phyloP scores from a whole-genome alignment of 2,797 vertebrate species.

The Sphenodon punctatus region DNA sequence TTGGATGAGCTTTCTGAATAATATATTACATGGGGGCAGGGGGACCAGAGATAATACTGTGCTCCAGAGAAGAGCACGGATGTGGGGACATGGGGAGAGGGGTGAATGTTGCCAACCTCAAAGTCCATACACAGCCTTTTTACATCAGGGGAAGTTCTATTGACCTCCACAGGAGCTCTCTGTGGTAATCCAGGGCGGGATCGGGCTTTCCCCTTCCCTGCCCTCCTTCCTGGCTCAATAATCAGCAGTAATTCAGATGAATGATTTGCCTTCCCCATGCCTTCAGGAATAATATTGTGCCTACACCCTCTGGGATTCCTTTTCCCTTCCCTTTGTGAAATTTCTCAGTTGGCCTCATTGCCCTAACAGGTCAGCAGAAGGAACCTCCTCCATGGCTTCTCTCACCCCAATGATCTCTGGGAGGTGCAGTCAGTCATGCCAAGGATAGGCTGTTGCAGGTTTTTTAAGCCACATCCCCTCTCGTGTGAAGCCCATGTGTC shows the following conservation, averaged over 20 bases:
- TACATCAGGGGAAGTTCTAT: not conserved
- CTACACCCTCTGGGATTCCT: not conserved
- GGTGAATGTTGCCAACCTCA: not conserved
- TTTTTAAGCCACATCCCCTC: not conserved
- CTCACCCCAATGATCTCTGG: not conserved
- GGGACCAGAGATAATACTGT: not conserved
- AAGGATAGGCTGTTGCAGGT: not conserved
- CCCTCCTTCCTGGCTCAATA: not conserved
- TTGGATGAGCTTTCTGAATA: too few species aligned
- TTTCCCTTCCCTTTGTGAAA: not conserved
- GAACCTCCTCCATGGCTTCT: not conserved
- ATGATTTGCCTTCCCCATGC: not conserved
- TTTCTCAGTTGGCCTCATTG: not conserved
- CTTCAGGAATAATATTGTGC: not conserved
- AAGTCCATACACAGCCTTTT: not conserved
- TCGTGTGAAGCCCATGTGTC: not conserved
- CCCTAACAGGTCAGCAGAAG: not conserved
- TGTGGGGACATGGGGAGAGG: rapidly evolving
- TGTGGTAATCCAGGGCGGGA: not conserved
- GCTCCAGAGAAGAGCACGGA: rapidly evolving
- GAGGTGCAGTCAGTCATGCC: not conserved
- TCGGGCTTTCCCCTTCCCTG: not conserved
- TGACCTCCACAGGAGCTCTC: constrained; percentile 10
- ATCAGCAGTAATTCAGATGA: not conserved
- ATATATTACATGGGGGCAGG: not conserved